phyloP scores from a whole-genome alignment of 1,140 invertebrate genomes.

The Wasmannia auropunctata region DNA sequence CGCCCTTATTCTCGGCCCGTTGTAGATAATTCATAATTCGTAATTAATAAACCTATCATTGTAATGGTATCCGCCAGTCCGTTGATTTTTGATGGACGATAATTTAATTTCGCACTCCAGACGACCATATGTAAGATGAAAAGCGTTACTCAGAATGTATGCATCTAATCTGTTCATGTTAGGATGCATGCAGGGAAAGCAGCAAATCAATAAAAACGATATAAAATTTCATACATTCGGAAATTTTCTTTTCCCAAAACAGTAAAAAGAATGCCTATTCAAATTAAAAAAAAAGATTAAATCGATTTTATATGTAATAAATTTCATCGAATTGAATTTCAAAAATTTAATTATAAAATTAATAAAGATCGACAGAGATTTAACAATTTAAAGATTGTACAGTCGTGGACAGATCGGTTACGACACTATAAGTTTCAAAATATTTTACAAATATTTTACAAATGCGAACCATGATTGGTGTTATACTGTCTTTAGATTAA shows the following conservation, averaged over 20 bases:
- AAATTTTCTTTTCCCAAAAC: not conserved
- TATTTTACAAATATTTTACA: too few species aligned
- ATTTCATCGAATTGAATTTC: not conserved
- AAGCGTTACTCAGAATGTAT: slow-evolving; percentile 80
- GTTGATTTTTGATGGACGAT: slow-evolving; percentile 75
- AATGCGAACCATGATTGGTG: too few species aligned
- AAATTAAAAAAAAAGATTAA: not conserved
- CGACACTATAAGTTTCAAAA: too few species aligned
- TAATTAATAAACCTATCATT: slow-evolving; percentile 76
- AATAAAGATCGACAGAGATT: not conserved
- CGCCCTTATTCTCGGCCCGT: slow-evolving; percentile 84
- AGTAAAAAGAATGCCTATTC: not conserved
- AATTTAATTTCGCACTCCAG: slow-evolving; percentile 82
- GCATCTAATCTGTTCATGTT: slow-evolving; percentile 85
- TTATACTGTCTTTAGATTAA: too few species aligned
- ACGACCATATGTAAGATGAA: slow-evolving; percentile 79
- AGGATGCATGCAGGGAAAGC: slow-evolving; percentile 82
- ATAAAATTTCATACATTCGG: slow-evolving; percentile 71
- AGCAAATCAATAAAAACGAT: slow-evolving; percentile 82
- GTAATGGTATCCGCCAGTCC: slow-evolving; percentile 71
- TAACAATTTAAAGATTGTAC: not conserved
- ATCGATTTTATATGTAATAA: not conserved
- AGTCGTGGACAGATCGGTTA: too few species aligned
- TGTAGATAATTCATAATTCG: slow-evolving; percentile 84
- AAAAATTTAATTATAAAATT: not conserved